Percentiles rank a stretch among this genome's conserved stretches.
phyloP scores from a whole-genome alignment of 2,888 invertebrate genomes.

The Ormyrus pomaceus region DNA sequence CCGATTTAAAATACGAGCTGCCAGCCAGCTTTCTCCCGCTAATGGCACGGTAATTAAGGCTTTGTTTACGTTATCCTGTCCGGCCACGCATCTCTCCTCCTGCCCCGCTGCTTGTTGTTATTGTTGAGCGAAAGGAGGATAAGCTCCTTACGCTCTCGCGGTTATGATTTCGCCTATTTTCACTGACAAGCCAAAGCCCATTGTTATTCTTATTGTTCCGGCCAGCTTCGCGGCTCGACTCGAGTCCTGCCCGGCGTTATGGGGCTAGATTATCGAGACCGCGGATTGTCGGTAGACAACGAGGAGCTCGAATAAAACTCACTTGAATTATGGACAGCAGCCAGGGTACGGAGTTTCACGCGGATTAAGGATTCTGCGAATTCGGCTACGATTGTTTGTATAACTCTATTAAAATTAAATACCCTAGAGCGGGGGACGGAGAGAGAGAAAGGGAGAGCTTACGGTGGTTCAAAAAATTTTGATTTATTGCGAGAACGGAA shows the following conservation, averaged over 20 bases:
- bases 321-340: neutral
- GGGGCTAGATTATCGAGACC: neutral
- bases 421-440: too few relatives aligned
- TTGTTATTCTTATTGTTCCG: conserved; percentile 8
- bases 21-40: conserved; percentile 51
- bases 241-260: neutral
- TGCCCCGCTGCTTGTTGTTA: neutral
- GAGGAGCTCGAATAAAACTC: neutral
- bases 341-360: neutral
- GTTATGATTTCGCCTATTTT: conserved; percentile 23
- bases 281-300: neutral
- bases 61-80: conserved; percentile 47
- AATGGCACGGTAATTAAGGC: conserved; percentile 54
- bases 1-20: conserved; percentile 64
- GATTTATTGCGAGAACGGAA: too few relatives aligned
- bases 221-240: too few relatives aligned
- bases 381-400: too few relatives aligned
- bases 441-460: too few relatives aligned
- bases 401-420: too few relatives aligned
- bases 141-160: conserved; percentile 28
- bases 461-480: too few relatives aligned
- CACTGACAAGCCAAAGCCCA: neutral
- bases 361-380: conserved; percentile 2
- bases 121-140: conserved; percentile 26
- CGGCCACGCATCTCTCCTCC: conserved; percentile 20